phyloP scores from a whole-genome alignment of 2,888 invertebrate genomes.

The Troilus luridus region DNA sequence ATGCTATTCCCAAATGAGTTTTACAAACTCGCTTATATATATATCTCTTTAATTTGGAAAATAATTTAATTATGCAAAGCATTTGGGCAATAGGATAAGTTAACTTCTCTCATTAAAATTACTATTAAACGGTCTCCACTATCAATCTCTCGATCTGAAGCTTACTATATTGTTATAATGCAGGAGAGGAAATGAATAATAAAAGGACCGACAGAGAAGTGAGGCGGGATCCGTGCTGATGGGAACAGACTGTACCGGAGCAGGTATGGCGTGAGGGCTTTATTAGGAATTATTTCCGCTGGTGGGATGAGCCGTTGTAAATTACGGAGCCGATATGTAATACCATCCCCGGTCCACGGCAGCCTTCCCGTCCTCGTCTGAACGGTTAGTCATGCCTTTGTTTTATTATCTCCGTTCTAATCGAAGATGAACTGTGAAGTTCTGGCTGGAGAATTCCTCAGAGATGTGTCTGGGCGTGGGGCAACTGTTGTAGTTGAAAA shows the following conservation, averaged over 20 bases:
- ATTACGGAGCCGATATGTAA: constrained; percentile 37
- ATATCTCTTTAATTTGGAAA: neutral
- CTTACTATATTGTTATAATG: neutral
- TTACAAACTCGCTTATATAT: neutral
- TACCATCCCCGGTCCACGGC: constrained; percentile 24
- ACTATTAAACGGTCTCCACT: too few relatives aligned
- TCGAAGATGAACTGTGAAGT: constrained; percentile 39
- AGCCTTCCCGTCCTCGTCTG: neutral
- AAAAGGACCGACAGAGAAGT: neutral
- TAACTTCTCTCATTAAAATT: too few relatives aligned
- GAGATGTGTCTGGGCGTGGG: neutral
- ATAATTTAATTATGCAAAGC: too few relatives aligned
- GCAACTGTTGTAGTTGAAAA: neutral
- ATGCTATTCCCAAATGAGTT: too few relatives aligned
- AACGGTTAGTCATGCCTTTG: constrained; percentile 37
- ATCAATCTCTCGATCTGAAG: neutral
- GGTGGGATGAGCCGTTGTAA: constrained; percentile 2
- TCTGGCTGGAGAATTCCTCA: neutral
- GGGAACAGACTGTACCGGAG: constrained; percentile 9
- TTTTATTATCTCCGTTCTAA: constrained; percentile 31
- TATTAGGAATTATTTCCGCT: constrained; percentile 49
- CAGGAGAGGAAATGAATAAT: neutral
- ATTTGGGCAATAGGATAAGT: too few relatives aligned
- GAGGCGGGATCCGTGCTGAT: neutral
- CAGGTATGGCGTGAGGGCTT: constrained; percentile 41